phyloP scores from a whole-genome alignment of 2,888 invertebrate species.

The Willowsia nigromaculata region DNA sequence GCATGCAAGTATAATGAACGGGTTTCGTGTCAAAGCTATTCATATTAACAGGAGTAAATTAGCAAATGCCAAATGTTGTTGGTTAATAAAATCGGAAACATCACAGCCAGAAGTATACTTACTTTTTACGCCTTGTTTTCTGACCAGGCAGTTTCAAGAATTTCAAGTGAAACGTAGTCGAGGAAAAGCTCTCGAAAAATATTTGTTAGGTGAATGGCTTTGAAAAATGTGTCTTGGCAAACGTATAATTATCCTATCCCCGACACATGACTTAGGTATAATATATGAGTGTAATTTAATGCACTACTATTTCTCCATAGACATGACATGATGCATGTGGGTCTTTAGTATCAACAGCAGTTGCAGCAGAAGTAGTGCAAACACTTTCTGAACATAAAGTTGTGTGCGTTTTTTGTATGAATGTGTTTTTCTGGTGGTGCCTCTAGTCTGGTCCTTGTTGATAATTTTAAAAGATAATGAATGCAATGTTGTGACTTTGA shows the following conservation, averaged over 20 bases:
- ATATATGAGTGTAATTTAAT: slow-evolving; percentile 52
- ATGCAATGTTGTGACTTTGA: slow-evolving; percentile 61
- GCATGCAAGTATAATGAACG: slow-evolving; percentile 20
- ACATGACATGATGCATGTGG: slow-evolving; percentile 41
- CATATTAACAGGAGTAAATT: slow-evolving; percentile 55
- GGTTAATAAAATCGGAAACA: slow-evolving; percentile 22
- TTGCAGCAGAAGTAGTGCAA: slow-evolving; percentile 26
- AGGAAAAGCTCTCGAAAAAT: not conserved
- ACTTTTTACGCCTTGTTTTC: not conserved
- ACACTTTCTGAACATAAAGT: not conserved
- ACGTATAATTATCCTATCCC: slow-evolving; percentile 57
- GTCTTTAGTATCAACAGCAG: not conserved
- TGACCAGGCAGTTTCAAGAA: not conserved
- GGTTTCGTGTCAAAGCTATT: slow-evolving; percentile 26
- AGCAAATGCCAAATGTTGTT: slow-evolving; percentile 57
- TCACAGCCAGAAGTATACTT: not conserved
- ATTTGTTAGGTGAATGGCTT: not conserved
- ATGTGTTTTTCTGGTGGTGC: not conserved
- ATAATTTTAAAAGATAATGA: slow-evolving; percentile 50
- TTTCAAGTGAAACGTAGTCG: not conserved
- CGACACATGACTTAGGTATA: slow-evolving; percentile 54
- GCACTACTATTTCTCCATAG: not conserved
- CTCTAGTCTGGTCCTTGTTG: slow-evolving; percentile 9
- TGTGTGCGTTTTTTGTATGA: not conserved
- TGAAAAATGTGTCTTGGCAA: slow-evolving; percentile 23